A percentile compares a stretch with the other conserved stretches of the same genome.
These are phyloP conservation scores for Hemicentrotus pulcherrimus DNA, from an alignment of 35 echinoderm and acorn worm genomes.

Conservation along the genomic window DNA sequence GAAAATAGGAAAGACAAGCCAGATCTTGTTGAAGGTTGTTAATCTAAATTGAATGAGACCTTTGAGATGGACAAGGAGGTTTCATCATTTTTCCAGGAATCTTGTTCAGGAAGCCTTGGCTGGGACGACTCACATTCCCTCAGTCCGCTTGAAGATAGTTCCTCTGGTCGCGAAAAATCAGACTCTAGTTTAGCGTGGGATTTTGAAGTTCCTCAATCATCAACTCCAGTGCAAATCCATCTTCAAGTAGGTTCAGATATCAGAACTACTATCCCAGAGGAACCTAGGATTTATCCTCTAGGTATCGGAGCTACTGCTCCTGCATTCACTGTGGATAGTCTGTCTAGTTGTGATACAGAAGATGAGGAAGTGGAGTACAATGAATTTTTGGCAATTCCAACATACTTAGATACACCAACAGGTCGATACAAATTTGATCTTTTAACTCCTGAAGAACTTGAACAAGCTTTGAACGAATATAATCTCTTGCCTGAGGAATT, in stretches of 20 bases:
- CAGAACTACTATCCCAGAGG: conserved; percentile 48
- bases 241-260: conserved; percentile 51
- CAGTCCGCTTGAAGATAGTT: conserved; percentile 60
- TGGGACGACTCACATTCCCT: conserved; percentile 56
- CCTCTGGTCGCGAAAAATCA: conserved; percentile 63
- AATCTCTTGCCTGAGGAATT: conserved; percentile 70
- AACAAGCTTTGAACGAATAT: conserved; percentile 83
- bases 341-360: conserved; percentile 47
- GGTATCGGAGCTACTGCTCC: conserved; percentile 49
- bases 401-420: conserved; percentile 83
- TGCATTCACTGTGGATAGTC: conserved; percentile 33
- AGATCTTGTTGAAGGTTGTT: conserved; percentile 56
- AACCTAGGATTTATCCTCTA: conserved; percentile 44
- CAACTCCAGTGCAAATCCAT: conserved; percentile 69
- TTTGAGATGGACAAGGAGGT: conserved; percentile 57
- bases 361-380: conserved; percentile 86
- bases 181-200: conserved; percentile 73
- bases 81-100: conserved; percentile 44
- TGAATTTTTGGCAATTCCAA: conserved; percentile 95
- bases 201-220: conserved; percentile 68
- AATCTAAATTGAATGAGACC: conserved; percentile 58
- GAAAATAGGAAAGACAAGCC: conserved; percentile 7
- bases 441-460: conserved; percentile 87
- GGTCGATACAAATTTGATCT: conserved; percentile 92
- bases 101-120: conserved; percentile 43